Percentiles rank a stretch among this genome's conserved stretches.
Evolutionary conservation across 2,113 vertebrate genomes (phyloP).

Genomic region (Dermatemys mawii): DNA sequence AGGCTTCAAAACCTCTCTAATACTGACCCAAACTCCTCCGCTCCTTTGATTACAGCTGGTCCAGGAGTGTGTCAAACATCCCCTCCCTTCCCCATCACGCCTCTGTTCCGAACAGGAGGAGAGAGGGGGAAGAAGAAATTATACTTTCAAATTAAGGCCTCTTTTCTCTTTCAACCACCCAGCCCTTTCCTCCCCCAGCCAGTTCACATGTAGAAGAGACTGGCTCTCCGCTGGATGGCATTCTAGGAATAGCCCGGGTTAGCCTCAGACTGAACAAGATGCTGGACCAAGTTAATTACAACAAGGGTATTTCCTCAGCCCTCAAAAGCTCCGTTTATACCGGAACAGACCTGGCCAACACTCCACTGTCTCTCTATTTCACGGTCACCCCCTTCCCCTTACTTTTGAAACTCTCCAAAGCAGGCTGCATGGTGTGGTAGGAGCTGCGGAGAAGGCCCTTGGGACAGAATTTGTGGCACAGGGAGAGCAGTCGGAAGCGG

Average conservation of each 20-base stretch:
- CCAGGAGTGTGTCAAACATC: neutral
- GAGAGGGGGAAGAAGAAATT: neutral
- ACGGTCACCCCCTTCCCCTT: neutral
- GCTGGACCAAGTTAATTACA: neutral
- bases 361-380: fast-evolving
- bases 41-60: constrained; percentile 6
- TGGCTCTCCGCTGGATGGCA: neutral
- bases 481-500: too few relatives aligned
- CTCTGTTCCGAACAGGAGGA: too few relatives aligned
- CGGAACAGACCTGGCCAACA: neutral
- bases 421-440: neutral
- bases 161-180: neutral
- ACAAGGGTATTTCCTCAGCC: neutral
- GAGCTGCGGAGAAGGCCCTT: neutral
- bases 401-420: neutral
- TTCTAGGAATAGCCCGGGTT: neutral
- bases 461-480: neutral
- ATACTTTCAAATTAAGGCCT: constrained; percentile 31
- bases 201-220: neutral
- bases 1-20: neutral
- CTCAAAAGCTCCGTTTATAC: neutral
- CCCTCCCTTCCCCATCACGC: neutral
- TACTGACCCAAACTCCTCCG: neutral
- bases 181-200: neutral
- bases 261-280: neutral